Base-by-base conservation (phyloP, 2,888 invertebrate species). In the Pilophorus perplexus region DNA sequence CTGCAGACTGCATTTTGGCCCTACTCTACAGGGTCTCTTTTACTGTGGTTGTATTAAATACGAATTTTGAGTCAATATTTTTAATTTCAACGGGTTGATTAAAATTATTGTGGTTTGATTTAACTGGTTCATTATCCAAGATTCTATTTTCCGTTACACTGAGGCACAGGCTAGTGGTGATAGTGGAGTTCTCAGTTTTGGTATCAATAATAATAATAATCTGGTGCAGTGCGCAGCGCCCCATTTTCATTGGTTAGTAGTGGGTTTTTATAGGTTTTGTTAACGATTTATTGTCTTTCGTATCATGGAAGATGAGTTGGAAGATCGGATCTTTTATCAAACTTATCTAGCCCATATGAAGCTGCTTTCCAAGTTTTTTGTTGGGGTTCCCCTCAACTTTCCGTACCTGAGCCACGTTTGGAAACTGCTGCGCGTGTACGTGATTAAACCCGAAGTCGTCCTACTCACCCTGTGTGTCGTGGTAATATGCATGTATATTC, bases 271-370 rank as follows among this genome's bases (percentile, higher is more conserved):
- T n/a, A n/a, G n/a, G n/a, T n/a, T n/a, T n/a, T n/a, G n/a, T n/a
- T n/a, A n/a, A n/a, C n/a, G 18, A 20, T 18, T 18, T 22, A 55
- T 55, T 18, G 14, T 22, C 42, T 3, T n/a, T 40, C 28, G 33
- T 55, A 69, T 69, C 60, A 93, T 93, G 93, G 93, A 93, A 84
- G 92, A 93, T 87, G 91, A 91, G 81, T 81, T 92, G 75, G 92
- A 93, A 80, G 91, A 92, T 75, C 86, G 85, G 82, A 86, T 92
- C 74, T 81, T 92, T 74, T 89, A 90, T 79, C 91, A 92, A 83
- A 89, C 91, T 28, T 90, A 90, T 79, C 79, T 89, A 72, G 89
- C 90, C 72, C 89, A 91, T 78, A 85, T 89, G 85, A 91, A 90
- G 83, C 82, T 91, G 72, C 80, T 91, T 76, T 90, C 91, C 59